These are phyloP conservation scores for Prorops nasuta DNA, from an alignment of 1,140 invertebrate species.

Conservation along the genomic window DNA sequence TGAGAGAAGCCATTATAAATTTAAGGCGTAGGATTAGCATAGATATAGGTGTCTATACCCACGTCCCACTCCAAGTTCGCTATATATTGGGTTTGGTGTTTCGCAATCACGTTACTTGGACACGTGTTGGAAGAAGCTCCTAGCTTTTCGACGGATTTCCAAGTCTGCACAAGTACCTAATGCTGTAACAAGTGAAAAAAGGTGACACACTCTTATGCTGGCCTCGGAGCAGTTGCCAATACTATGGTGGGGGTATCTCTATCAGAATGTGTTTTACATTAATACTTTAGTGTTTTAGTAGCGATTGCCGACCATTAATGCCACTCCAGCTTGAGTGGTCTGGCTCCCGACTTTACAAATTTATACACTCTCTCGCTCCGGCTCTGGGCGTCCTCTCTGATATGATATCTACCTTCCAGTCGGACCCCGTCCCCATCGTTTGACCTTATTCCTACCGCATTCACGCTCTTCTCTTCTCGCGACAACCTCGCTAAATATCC, in stretches of 20 bases:
- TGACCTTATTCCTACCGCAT: conserved; percentile 28
- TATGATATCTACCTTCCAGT: conserved; percentile 45
- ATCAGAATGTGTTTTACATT: conserved; percentile 57
- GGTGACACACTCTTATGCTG: no score
- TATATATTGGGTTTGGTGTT: conserved; percentile 15
- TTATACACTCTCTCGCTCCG: conserved; percentile 54
- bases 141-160: conserved; percentile 2
- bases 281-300: conserved; percentile 55
- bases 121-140: not conserved
- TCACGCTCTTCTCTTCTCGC: conserved; percentile 2
- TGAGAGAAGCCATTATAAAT: no score
- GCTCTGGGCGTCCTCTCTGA: conserved; percentile 33
- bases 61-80: no score
- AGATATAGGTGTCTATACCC: no score
- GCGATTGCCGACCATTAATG: conserved; percentile 52
- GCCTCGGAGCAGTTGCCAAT: no score
- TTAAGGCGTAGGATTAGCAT: no score
- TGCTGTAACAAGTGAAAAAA: no score
- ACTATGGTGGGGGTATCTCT: conserved; percentile 45
- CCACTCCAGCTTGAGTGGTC: conserved; percentile 45
- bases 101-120: not conserved
- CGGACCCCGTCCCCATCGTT: conserved; percentile 19
- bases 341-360: conserved; percentile 52
- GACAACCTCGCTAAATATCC: conserved; percentile 14
- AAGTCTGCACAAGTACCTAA: no score